These are phyloP conservation scores for Galeopterus variegatus DNA, from an alignment of 2,113 vertebrate genomes.

Conservation along the genomic window DNA sequence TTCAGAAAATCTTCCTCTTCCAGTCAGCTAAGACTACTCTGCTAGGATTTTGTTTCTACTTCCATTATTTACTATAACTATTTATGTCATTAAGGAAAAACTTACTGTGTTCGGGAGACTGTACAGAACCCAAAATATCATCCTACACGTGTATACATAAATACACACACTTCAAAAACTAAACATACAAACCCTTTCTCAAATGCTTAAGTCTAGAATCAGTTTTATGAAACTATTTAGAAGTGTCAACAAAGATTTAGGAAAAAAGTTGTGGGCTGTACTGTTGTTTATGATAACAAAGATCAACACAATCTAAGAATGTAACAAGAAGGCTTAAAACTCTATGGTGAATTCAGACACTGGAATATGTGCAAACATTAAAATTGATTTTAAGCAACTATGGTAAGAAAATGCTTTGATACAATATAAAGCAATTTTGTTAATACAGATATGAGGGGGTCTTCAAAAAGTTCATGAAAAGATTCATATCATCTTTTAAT, in stretches of 20 bases:
- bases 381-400: slow-evolving; percentile 21
- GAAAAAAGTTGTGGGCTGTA: background rate
- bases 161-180: background rate
- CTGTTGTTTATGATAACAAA: background rate
- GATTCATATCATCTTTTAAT: too few species aligned
- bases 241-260: background rate
- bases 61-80: background rate
- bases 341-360: background rate
- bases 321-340: background rate
- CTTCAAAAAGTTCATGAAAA: too few species aligned
- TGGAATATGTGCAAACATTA: slow-evolving; percentile 7
- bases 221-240: background rate
- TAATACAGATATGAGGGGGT: background rate
- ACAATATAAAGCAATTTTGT: background rate
- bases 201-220: background rate
- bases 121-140: background rate
- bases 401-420: background rate
- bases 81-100: background rate
- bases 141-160: background rate
- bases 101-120: background rate
- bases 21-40: background rate
- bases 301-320: background rate
- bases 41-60: background rate
- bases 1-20: background rate
- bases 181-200: background rate